Evolutionary conservation across 1,140 invertebrate genomes (phyloP).

Genomic region (Ooceraea biroi): DNA sequence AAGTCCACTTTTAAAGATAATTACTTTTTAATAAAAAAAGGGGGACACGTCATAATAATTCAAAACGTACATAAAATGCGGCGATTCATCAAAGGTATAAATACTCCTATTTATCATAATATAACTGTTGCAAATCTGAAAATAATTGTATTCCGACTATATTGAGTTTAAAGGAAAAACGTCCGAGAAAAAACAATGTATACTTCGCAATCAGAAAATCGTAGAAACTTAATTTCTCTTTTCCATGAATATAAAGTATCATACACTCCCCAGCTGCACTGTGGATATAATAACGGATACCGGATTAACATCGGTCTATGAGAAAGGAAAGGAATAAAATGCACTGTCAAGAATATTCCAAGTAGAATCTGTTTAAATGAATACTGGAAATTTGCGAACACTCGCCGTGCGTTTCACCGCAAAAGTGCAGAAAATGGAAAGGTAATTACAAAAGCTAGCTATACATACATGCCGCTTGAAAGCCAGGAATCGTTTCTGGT

Average conservation of each 20-base stretch:
- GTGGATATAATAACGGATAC: not conserved
- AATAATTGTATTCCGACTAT: not conserved
- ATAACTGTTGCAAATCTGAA: slow-evolving; percentile 3
- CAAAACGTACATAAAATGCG: not conserved
- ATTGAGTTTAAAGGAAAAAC: not conserved
- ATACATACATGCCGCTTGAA: slow-evolving; percentile 17
- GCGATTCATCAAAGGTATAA: not conserved
- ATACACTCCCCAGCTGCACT: not conserved
- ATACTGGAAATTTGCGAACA: slow-evolving; percentile 7
- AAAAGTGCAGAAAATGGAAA: slow-evolving; percentile 44
- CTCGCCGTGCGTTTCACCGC: slow-evolving; percentile 34
- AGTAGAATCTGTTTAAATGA: slow-evolving; percentile 30
- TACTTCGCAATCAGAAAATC: not conserved
- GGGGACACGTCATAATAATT: slow-evolving; percentile 5
- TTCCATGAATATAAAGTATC: not conserved
- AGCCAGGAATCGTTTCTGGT: not conserved
- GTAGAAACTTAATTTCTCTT: not conserved
- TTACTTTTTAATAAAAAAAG: slow-evolving; percentile 35
- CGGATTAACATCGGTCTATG: not conserved
- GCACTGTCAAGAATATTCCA: not conserved
- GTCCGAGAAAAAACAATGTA: not conserved
- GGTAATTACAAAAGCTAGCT: slow-evolving; percentile 47
- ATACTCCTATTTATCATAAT: not conserved
- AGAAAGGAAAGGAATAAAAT: not conserved
- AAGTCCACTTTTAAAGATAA: slow-evolving; percentile 27